Evolutionary conservation across 2,888 invertebrate genomes (phyloP), one percentile per base, ranked within the genome.

Genomic region (Tetanocera ferruginea): DNA sequence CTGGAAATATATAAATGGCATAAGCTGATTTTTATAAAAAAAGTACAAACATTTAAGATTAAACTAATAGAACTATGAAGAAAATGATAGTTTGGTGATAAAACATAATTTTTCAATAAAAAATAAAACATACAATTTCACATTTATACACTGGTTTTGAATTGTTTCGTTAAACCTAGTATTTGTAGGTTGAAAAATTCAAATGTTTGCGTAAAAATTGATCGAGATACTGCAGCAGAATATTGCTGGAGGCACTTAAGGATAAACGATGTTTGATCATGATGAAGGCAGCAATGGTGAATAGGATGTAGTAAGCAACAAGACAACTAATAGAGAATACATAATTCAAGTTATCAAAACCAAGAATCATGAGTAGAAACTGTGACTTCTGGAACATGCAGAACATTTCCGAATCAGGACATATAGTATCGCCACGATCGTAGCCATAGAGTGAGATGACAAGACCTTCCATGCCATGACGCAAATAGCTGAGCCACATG

Each of bases 381-480:
- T 91, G 90, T 0, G 95, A 93, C 83, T 94, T 93, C 66, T 92
- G 93, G 85, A 94, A 96, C 85, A 94, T 93, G 86, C 97, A 97
- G 86, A 94, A 95, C 6, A 92, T 90, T 79, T 94, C 93, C 0
- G 92, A 90, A 0, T 92, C 91, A 0, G 95, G 94, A 88, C 98
- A 98, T 17, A 93, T 90, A 17, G 98, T 91, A 79, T 94, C 93
- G 0, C 91, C 92, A 66, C 98, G 91, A 76, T 94, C 93, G 60
- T 85, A 92, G 0, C 96, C 96, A 85, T 97, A 96, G 64, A 97
- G 93, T 0, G 96, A 93, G 0, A 93, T 92, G 1, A 96, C 92
- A 0, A 96, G 91, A 0, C 96, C 97, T 86, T 97, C 96, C 79
- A 96, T 92, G 0, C 95, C 94, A 86, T 96, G 93, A 11, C 97